A percentile compares a stretch with the other conserved stretches of the same genome.
Evolutionary conservation across 2,888 invertebrate species (phyloP).

Genomic region (Anagyrus pseudococci): DNA sequence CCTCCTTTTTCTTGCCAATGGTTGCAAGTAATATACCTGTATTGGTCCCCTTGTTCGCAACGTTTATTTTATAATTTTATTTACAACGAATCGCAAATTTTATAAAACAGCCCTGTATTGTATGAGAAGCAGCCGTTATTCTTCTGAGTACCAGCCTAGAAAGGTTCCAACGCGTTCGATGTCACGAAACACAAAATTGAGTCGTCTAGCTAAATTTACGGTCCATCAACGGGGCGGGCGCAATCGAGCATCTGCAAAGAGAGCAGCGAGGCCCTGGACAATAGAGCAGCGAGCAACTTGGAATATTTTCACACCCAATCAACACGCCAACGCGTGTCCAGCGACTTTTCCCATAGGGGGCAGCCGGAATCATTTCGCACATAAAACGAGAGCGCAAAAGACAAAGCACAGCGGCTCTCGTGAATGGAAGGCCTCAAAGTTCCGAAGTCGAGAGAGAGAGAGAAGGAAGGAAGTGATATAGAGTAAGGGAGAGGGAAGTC

Average conservation of each 20-base stretch:
- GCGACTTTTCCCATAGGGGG: conserved; percentile 26
- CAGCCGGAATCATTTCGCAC: background rate
- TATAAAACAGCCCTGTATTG: too few species aligned
- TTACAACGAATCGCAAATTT: too few species aligned
- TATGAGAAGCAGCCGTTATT: too few species aligned
- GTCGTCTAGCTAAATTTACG: background rate
- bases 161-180: too few species aligned
- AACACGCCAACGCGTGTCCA: conserved; percentile 6
- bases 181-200: too few species aligned
- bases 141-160: too few species aligned
- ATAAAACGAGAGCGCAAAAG: background rate
- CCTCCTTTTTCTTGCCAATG: too few species aligned
- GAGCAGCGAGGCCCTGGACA: conserved; percentile 1
- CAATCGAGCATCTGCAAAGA: background rate
- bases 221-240: too few species aligned
- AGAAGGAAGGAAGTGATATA: conserved; percentile 10
- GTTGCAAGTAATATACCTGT: too few species aligned
- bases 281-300: background rate
- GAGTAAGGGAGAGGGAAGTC: background rate
- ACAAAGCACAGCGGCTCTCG: background rate
- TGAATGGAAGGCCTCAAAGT: background rate
- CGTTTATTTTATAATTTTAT: too few species aligned
- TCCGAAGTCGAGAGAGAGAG: background rate
- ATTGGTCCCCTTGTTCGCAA: too few species aligned
- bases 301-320: conserved; percentile 22